Evolutionary conservation across 2,888 invertebrate species (phyloP).

Genomic region (Lasioglossum marginatum): DNA sequence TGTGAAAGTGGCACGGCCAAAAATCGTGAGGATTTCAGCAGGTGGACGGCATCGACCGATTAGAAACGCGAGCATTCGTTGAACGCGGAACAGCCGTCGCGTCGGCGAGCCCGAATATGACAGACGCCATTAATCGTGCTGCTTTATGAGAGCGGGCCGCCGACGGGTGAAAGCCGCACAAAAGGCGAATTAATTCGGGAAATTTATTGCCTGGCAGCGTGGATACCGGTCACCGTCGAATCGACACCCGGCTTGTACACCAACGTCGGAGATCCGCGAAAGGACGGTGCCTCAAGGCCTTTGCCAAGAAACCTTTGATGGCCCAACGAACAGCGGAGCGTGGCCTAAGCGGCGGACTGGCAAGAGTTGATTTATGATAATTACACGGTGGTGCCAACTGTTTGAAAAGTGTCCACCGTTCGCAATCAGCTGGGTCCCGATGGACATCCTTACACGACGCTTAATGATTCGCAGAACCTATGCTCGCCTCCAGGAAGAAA

Average conservation of each 20-base stretch:
- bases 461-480: conserved; percentile 78
- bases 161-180: conserved; percentile 62
- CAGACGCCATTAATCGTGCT: conserved; percentile 65
- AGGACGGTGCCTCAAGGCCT: conserved; percentile 29
- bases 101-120: conserved; percentile 51
- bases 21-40: not conserved
- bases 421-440: conserved; percentile 61
- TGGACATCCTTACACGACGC: conserved; percentile 51
- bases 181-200: conserved; percentile 80
- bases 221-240: conserved; percentile 40
- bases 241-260: conserved; percentile 43
- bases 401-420: conserved; percentile 66
- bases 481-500: conserved; percentile 52
- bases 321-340: conserved; percentile 28
- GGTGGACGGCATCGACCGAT: not conserved
- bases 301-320: conserved; percentile 59
- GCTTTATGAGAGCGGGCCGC: conserved; percentile 56
- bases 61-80: conserved; percentile 12
- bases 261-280: conserved; percentile 15
- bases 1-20: not conserved
- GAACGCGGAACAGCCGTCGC: conserved; percentile 34
- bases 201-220: conserved; percentile 70
- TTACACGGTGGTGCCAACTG: conserved; percentile 75
- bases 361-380: conserved; percentile 80
- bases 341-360: conserved; percentile 50